phyloP scores from a whole-genome alignment of 2,797 vertebrate genomes.

The Enteromius fasciolatus region DNA sequence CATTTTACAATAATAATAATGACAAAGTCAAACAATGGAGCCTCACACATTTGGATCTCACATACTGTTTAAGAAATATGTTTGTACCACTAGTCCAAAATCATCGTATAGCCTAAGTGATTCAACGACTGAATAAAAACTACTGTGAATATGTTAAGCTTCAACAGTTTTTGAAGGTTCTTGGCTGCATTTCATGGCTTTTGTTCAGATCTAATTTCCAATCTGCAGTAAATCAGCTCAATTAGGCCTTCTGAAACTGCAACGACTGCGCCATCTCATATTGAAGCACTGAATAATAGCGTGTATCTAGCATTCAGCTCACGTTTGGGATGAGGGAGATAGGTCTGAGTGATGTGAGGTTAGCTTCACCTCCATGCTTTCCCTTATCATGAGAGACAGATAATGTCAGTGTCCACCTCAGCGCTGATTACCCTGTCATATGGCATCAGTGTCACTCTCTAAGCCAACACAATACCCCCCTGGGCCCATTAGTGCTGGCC shows the following conservation, averaged over 20 bases:
- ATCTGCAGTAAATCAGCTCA: slow-evolving; percentile 43
- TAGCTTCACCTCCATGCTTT: slow-evolving; percentile 35
- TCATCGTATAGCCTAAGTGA: not conserved
- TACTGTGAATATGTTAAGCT: slow-evolving; percentile 16
- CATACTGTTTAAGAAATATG: not conserved
- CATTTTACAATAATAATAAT: not conserved
- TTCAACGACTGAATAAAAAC: not conserved
- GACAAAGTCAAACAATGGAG: not conserved
- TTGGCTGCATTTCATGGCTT: slow-evolving; percentile 39
- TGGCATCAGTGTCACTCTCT: slow-evolving; percentile 64
- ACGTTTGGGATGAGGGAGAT: slow-evolving; percentile 32
- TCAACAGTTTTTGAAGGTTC: slow-evolving; percentile 36
- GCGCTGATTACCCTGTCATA: slow-evolving; percentile 63
- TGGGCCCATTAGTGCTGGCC: slow-evolving; percentile 45
- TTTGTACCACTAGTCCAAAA: not conserved
- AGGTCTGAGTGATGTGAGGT: slow-evolving; percentile 33
- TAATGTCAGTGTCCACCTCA: slow-evolving; percentile 53
- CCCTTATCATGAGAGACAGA: slow-evolving; percentile 46
- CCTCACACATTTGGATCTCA: not conserved
- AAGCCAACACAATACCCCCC: slow-evolving; percentile 48
- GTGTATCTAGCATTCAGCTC: slow-evolving; percentile 19
- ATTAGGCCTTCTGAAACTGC: slow-evolving; percentile 30
- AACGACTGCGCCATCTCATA: slow-evolving; percentile 11
- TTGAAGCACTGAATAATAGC: not conserved
- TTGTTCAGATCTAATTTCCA: slow-evolving; percentile 40